These are phyloP conservation scores for Sycobia sp. DNA, from an alignment of 1,140 invertebrate species.

Conservation along the genomic window DNA sequence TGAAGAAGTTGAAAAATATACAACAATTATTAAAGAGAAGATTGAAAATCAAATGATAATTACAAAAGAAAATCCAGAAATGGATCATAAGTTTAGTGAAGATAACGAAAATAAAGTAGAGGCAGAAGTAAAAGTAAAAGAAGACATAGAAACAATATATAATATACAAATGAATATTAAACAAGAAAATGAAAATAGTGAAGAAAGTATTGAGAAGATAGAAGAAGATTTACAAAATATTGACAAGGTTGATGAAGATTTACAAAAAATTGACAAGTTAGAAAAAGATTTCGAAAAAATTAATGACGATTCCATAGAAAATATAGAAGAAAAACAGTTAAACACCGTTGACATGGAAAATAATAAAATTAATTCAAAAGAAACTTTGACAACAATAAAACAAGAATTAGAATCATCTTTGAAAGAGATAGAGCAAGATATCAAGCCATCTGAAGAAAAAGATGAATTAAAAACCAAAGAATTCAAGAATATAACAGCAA, in stretches of 20 bases:
- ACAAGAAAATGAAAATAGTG: not conserved
- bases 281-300: not conserved
- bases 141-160: conserved; percentile 1
- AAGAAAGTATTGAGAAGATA: not conserved
- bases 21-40: not conserved
- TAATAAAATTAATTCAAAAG: not conserved
- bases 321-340: not conserved
- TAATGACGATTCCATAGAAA: conserved; percentile 25
- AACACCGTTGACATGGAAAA: not conserved
- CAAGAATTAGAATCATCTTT: not conserved
- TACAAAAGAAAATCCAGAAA: not conserved
- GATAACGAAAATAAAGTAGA: not conserved
- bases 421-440: not conserved
- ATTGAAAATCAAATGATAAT: not conserved
- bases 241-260: not conserved
- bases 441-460: not conserved
- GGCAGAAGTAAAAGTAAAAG: conserved; percentile 5
- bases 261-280: not conserved
- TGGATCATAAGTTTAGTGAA: not conserved
- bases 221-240: not conserved
- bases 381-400: too few species aligned
- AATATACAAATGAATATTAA: too few species aligned
- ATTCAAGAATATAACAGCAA: not conserved
- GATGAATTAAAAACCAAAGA: not conserved
- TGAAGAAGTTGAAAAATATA: conserved; percentile 18